Base-by-base conservation (phyloP, 2,113 vertebrate species). In the Genyomyrus donnyi region DNA sequence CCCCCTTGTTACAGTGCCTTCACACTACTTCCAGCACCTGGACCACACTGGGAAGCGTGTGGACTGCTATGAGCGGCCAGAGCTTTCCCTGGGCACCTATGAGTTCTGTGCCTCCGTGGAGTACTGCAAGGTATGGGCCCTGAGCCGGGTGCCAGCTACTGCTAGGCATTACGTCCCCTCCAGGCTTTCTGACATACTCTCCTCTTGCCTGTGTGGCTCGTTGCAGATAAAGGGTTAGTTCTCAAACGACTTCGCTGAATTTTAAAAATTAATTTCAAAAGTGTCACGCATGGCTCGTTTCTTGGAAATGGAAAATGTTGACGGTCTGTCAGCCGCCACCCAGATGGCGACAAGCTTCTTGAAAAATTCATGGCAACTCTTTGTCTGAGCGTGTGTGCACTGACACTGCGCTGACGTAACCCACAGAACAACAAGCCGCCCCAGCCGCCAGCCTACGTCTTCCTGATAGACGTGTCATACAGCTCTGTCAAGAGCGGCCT, bases 21-120 rank as follows among this genome's bases (percentile, higher is more conserved):
- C 97, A 91, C 96, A 99, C 93, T 99, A 99, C 95, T 99, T 99
- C 95, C 98, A 99, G 96, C 98, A 99, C 96, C 96, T 99, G 97
- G 98, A 99, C 96, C 98, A 99, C 94, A 99, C 98, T 6, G 98
- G 98, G 90, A 99, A 98, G 92, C 96, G 98, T 91, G 96, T 99
- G 92, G 98, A 99, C 95, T 98, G 96, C 95, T 98, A 97, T 88
- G 98, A 99, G 88, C 94, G 98, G 91, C 98, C 98, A 3, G 98
- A 99, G 93, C 96, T 99, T 83, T 99, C 98, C 0, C 87, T 99
- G 94, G 98, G 98, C 27, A 98, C 97, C 77, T 99, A 99, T 0
- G 98, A 99, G 93, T 99, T 98, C 93, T 92, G 97, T 95, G 98
- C 98, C 58, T 99, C 98, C 9, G 97, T 98, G 66, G 98, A 99